Evolutionary conservation across 2,113 vertebrate genomes (phyloP), one percentile per base, ranked within the genome.

Genomic region (Connochaetes taurinus): DNA sequence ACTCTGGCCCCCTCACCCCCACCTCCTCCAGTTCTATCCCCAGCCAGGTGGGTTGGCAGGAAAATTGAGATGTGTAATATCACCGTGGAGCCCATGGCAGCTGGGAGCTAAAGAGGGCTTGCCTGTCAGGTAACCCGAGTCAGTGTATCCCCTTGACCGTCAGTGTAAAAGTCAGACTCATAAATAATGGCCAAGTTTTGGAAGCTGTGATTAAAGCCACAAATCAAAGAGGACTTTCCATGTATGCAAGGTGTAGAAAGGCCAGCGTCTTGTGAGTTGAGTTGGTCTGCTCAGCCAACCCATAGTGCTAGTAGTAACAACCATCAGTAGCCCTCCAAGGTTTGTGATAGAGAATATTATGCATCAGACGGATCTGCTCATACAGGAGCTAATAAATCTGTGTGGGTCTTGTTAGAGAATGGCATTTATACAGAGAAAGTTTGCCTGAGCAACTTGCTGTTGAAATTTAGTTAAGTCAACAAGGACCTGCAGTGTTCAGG

Each of bases 151-250:
- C 15, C 3, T 80, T 96, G 92, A 97, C 92, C 1, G 0, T 74
- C 94, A 55, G 13, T 62, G 67, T 95, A 29, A 88, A 97, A 97
- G 85, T 86, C 87, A 88, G 91, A 96, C 84, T 74, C 82, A 60
- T 97, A 97, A 97, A 96, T 96, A 71, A 95, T 17, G 90, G 45
- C 40, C 53, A 95, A 95, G 78, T 95, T 94, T 96, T 93, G 91
- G 97, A 95, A 91, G 84, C 84, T 5, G 2, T 97, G 95, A 95
- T 97, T 94, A 97, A 90, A 97, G 82, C 93, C 88, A 94, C 97
- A 98, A 80, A 96, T 97, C 93, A 94, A 78, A 90, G 92, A 82
- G 45, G 93, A 94, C 58, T 98, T 88, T 94, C 58, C 88, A 23
- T 83, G 96, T 83, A 21, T 90, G 90, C 86, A 40, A 12, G 55